Evolutionary conservation across 2,888 invertebrate genomes (phyloP).

Genomic region (Drosophila sordidula): DNA sequence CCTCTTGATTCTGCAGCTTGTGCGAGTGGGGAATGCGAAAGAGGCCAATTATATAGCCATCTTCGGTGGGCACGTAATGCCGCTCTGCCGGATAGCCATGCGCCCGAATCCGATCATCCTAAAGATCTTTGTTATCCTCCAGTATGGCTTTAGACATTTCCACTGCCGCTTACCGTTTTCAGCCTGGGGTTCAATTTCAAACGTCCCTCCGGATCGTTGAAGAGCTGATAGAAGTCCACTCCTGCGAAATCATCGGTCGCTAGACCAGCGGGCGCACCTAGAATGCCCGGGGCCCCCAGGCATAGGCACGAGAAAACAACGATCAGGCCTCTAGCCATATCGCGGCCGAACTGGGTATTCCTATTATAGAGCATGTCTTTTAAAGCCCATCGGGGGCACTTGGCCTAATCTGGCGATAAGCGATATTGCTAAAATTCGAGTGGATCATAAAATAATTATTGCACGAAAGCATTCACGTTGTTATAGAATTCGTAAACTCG

Average conservation of each 20-base stretch:
- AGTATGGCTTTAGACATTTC: background rate
- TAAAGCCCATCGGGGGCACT: conserved; percentile 13
- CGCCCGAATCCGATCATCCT: conserved; percentile 76
- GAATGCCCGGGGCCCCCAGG: background rate
- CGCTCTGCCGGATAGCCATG: conserved; percentile 88
- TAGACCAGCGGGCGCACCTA: conserved; percentile 2
- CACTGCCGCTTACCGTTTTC: conserved; percentile 30
- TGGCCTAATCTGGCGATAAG: conserved; percentile 30
- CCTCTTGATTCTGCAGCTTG: conserved; percentile 54
- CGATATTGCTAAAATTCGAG: conserved; percentile 6
- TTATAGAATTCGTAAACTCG: too few species aligned
- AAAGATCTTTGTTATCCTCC: background rate
- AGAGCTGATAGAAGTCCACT: conserved; percentile 36
- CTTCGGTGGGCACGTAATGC: conserved; percentile 84
- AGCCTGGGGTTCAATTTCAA: conserved; percentile 29
- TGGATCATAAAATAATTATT: conserved; percentile 4
- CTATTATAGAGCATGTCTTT: background rate
- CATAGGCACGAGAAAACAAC: conserved; percentile 10
- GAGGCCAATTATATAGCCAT: conserved; percentile 74
- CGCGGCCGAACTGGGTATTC: conserved; percentile 13
- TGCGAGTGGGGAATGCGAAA: conserved; percentile 75
- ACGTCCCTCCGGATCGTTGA: conserved; percentile 46
- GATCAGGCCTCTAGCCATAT: conserved; percentile 21
- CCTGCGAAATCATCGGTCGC: background rate
- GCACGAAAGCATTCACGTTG: background rate